These are phyloP conservation scores for Melipona beecheii DNA, from an alignment of 2,888 invertebrate species.

Conservation along the genomic window DNA sequence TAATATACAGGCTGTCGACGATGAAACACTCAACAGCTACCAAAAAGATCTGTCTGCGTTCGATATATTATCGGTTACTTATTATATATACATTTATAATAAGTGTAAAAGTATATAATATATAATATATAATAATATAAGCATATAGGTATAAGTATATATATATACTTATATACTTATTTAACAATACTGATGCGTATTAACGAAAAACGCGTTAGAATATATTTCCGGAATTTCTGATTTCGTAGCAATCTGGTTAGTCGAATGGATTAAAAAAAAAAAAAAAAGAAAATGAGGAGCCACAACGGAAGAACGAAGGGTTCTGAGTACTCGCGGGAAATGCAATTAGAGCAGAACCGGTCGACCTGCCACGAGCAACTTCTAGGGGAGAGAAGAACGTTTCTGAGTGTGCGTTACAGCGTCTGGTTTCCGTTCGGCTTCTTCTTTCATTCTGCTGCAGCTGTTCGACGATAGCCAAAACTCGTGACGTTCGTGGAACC, in stretches of 20 bases:
- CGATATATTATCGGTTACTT: neutral
- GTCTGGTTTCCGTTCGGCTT: slow-evolving; percentile 10
- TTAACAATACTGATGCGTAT: neutral
- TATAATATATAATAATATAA: too few species aligned
- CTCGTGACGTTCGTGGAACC: neutral
- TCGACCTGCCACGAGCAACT: slow-evolving; percentile 58
- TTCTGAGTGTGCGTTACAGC: slow-evolving; percentile 35
- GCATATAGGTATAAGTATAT: too few species aligned
- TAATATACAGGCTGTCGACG: neutral
- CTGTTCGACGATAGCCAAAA: neutral
- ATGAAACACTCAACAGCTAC: neutral
- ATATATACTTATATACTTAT: neutral
- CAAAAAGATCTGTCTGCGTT: neutral
- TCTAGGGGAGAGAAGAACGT: slow-evolving; percentile 42
- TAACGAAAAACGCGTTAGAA: neutral
- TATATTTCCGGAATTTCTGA: neutral
- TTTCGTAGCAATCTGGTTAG: neutral
- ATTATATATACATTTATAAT: too few species aligned
- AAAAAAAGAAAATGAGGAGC: slow-evolving; percentile 51
- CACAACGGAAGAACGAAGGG: slow-evolving; percentile 63
- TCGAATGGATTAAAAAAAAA: slow-evolving; percentile 8
- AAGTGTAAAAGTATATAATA: too few species aligned
- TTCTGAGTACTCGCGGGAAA: slow-evolving; percentile 65
- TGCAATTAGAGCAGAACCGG: slow-evolving; percentile 75
- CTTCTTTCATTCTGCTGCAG: neutral